Conservation (phyloP, 2,797 vertebrate species). For the Danio choprae region DNA sequence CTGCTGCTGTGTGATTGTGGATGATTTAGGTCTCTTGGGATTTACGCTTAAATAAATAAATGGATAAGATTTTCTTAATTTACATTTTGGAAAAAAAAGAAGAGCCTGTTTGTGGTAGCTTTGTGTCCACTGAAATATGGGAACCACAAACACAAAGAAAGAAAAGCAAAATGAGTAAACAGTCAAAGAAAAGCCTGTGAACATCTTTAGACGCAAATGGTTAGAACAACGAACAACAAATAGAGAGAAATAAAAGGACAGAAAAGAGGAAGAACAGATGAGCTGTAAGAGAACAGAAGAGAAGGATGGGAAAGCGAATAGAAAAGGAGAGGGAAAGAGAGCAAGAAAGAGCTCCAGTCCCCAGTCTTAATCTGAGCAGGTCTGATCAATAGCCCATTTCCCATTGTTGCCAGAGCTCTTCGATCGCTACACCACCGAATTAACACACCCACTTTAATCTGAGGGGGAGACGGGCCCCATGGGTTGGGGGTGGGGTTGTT, state of each 20-base stretch:
- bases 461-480: constrained; percentile 84
- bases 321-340: constrained; percentile 83
- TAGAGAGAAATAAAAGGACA: constrained; percentile 71
- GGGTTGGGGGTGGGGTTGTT: constrained; percentile 65
- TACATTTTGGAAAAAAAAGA: neutral
- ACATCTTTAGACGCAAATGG: constrained; percentile 1
- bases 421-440: constrained; percentile 97
- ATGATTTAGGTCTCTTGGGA: neutral
- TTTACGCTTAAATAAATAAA: neutral
- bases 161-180: constrained; percentile 19
- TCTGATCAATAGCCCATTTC: constrained; percentile 99
- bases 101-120: neutral
- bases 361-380: constrained; percentile 99
- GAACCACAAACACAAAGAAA: constrained; percentile 34
- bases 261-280: constrained; percentile 67
- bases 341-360: constrained; percentile 94
- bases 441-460: constrained; percentile 98
- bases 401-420: constrained; percentile 99
- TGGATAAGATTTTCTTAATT: neutral
- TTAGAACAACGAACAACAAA: constrained; percentile 51
- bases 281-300: constrained; percentile 70
- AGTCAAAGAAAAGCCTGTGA: constrained; percentile 17
- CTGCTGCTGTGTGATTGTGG: constrained; percentile 66
- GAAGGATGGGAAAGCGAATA: constrained; percentile 79
- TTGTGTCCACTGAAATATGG: constrained; percentile 29